phyloP scores from a whole-genome alignment of 2,888 invertebrate genomes.

The Antheraea assamensis region DNA sequence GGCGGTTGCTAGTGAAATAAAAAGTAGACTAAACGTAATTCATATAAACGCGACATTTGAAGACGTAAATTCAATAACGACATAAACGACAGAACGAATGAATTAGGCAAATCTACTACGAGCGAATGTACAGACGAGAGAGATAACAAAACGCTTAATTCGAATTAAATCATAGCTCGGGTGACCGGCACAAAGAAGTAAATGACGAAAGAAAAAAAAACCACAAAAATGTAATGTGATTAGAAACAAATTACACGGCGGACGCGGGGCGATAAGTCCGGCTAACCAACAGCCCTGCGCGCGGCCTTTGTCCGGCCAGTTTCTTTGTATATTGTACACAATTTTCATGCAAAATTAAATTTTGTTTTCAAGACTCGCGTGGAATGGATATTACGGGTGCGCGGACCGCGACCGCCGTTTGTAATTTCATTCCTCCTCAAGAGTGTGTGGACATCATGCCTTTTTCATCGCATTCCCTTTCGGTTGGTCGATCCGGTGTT shows the following conservation, averaged over 20 bases:
- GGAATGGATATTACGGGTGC: slow-evolving; percentile 79
- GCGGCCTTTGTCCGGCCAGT: slow-evolving; percentile 75
- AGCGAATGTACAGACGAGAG: neutral
- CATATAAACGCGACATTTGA: neutral
- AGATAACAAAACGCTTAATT: slow-evolving; percentile 41
- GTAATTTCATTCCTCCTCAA: slow-evolving; percentile 79
- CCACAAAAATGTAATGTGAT: slow-evolving; percentile 74
- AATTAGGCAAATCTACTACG: neutral
- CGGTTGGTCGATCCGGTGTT: slow-evolving; percentile 59
- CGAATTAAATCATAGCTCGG: slow-evolving; percentile 51
- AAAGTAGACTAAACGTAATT: neutral
- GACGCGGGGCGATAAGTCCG: slow-evolving; percentile 56
- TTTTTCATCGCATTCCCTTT: slow-evolving; percentile 81
- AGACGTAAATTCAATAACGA: neutral
- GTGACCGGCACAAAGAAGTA: slow-evolving; percentile 44
- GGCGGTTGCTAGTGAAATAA: neutral
- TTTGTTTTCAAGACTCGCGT: slow-evolving; percentile 81
- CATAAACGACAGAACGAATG: neutral
- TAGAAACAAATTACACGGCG: slow-evolving; percentile 76
- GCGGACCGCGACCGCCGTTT: slow-evolving; percentile 65
- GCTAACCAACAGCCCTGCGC: slow-evolving; percentile 67
- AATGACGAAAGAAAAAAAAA: slow-evolving; percentile 22
- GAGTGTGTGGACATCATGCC: slow-evolving; percentile 79
- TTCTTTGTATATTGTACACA: slow-evolving; percentile 80
- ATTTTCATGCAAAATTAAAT: slow-evolving; percentile 82